Evolutionary conservation across 1,140 invertebrate species (phyloP).

Genomic region (Potamilus streckersoni): DNA sequence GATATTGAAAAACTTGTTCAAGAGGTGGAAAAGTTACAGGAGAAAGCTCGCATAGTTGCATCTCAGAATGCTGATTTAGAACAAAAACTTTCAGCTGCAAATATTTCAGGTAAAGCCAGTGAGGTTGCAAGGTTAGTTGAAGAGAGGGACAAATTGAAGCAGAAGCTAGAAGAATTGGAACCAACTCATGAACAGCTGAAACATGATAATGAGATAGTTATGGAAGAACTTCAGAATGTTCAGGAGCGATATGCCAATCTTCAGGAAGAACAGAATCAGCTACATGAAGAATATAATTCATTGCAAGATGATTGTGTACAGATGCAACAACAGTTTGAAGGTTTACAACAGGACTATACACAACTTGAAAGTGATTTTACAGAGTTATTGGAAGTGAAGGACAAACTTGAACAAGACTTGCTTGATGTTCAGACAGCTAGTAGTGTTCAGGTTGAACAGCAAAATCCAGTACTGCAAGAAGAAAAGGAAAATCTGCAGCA

Average conservation of each 20-base stretch:
- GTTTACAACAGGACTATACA: conserved; percentile 52
- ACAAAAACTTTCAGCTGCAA: conserved; percentile 40
- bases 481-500: conserved; percentile 38
- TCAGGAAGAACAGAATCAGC: conserved; percentile 44
- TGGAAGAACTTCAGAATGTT: conserved; percentile 59
- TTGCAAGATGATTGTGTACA: conserved; percentile 53
- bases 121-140: conserved; percentile 54
- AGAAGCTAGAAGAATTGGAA: conserved; percentile 39
- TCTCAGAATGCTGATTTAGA: conserved; percentile 53
- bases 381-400: conserved; percentile 55
- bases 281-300: conserved; percentile 40
- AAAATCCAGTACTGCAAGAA: conserved; percentile 30
- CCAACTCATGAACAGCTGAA: conserved; percentile 37
- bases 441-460: conserved; percentile 39
- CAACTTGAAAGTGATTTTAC: conserved; percentile 58
- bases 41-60: conserved; percentile 41
- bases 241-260: conserved; percentile 39
- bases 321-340: conserved; percentile 46
- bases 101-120: conserved; percentile 49
- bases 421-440: conserved; percentile 45
- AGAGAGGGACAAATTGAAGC: conserved; percentile 49
- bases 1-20: conserved; percentile 57
- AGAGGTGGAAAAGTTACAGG: conserved; percentile 57
- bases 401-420: conserved; percentile 53
- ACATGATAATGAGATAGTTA: conserved; percentile 54